Evolutionary conservation across 1,140 invertebrate genomes (phyloP), one percentile per base, ranked within the genome.

Genomic region (Brachionus plicatilis): DNA sequence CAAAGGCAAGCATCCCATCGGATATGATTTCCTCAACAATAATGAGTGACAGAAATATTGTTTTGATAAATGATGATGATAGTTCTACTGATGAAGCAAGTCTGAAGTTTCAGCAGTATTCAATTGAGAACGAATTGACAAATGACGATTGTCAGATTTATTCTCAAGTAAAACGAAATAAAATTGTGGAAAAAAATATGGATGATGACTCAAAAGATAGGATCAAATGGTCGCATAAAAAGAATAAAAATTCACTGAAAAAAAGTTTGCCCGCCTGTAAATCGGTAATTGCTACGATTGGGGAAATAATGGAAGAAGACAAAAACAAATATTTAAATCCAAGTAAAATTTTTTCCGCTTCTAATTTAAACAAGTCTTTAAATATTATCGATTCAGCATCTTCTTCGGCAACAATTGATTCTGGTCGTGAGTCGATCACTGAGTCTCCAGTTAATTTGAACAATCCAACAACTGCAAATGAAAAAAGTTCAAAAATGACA

Each of bases 331-430:
- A 68, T 68, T 33, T 33, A 33, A 68, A 68, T 72, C 9, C 33
- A 50, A 50, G 27, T 50, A 76, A 76, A 76, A 24, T 50, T 50
- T 50, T 45, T 47, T 29, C 45, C 5, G 8, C 20, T 11, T 50
- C 43, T 24, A 50, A 50, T 50, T 50, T 76, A 29, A 45, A 76
- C 5, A 76, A 76, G 27, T 27, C 72, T 50, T 53, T 76, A 47
- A 76, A 53, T 76, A 50, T 76, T 50, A 24, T 53, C 43, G 72
- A 76, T 76, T 76, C 72, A 76, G 43, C 72, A 12, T 76, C 72
- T 0, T 76, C 72, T 37, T 50, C 72, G 47, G 43, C 43, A 12
- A 50, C 72, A 50, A 29, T 50, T 50, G 72, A 76, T 50, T 76
- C 72, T 5, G 72, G 72, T 3, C 41, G 72, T 14, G 72, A 76